These are phyloP conservation scores for Rhincodon typus DNA, from an alignment of 2,797 vertebrate species.

Conservation along the genomic window DNA sequence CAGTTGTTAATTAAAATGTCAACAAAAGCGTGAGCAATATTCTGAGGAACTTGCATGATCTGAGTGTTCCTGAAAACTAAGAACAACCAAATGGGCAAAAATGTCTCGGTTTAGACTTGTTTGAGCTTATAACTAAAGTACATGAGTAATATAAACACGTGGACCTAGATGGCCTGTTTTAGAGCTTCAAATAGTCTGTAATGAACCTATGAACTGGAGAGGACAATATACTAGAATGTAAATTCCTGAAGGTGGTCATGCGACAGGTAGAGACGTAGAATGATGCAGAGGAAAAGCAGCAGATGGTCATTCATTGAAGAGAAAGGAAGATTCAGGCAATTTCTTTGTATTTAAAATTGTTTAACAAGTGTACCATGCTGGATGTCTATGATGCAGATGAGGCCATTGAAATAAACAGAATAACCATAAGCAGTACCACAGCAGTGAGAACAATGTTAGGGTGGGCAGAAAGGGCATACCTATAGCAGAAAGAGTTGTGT, in stretches of 20 bases:
- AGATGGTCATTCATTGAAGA: neutral
- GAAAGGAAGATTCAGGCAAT: neutral
- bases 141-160: no score
- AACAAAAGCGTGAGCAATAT: no score
- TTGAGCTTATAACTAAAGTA: no score
- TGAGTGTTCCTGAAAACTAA: no score
- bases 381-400: neutral
- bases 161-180: no score
- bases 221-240: neutral
- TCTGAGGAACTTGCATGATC: no score
- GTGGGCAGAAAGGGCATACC: neutral
- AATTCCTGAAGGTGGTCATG: neutral
- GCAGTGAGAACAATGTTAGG: neutral
- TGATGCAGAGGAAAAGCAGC: neutral
- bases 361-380: neutral
- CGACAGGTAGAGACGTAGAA: neutral
- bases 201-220: no score
- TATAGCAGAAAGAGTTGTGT: neutral
- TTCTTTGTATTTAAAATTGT: neutral
- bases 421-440: neutral
- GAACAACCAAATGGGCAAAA: no score
- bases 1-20: no score
- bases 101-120: no score
- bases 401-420: neutral
- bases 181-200: no score